Base-by-base conservation (phyloP, 2,113 vertebrate genomes). In the Ornithorhynchus anatinus region DNA sequence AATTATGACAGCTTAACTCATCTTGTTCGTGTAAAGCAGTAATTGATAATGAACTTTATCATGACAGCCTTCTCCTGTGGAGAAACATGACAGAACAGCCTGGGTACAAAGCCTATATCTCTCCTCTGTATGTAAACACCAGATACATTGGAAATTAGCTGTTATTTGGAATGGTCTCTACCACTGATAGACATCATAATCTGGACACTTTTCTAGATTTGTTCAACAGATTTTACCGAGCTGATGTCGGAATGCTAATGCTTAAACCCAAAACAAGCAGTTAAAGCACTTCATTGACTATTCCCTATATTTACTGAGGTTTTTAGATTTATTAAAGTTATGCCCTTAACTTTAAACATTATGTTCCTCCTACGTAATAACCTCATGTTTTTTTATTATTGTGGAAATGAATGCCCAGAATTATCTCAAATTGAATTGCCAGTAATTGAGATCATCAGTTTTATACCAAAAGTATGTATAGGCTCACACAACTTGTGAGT, bases 81-180 rank as follows among this genome's bases (percentile, higher is more conserved):
- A 93, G 93, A 92, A 96, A 96, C 95, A 96, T 96, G 96, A 96
- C 95, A 96, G 94, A 86, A 88, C 87, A 89, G 90, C 89, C 80
- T 78, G 81, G 80, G 91, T 94, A 94, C 92, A 93, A 91, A 92
- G 89, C 91, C 93, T 65, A 85, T 91, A 86, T 93, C 88, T 50
- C 87, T 91, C 92, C 90, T 89, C 92, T 91, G 89, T 91, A 92
- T 92, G 91, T 93, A 95, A 95, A 95, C 94, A 95, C 91, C 89
- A 79, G 82, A 87, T 94, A 94, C 93, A 94, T 92, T 90, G 93
- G 93, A 92, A 91, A 93, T 92, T 90, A 92, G 85, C 79, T 87
- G 79, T 80, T 92, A 90, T 82, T 92, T 80, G 86, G 83, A 90
- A 90, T 91, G 89, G 77, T 87, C 86, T 90, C 90, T 85, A 90